Percentiles rank a stretch among this genome's conserved stretches.
phyloP scores from a whole-genome alignment of 2,888 invertebrate species.

The Pseudococcus viburni region DNA sequence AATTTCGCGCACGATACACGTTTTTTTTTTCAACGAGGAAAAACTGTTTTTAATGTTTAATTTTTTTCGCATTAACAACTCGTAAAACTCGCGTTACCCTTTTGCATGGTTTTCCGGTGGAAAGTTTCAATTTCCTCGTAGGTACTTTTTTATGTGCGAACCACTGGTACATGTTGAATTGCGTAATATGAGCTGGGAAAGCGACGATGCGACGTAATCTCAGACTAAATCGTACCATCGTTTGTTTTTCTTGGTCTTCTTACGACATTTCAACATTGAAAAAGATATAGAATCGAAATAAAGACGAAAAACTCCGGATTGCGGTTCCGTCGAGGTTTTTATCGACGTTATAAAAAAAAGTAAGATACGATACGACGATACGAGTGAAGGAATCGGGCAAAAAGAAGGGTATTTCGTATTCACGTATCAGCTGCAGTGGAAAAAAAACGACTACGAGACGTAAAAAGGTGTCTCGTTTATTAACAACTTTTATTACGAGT shows the following conservation, averaged over 20 bases:
- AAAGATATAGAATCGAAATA: background rate
- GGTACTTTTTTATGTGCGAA: background rate
- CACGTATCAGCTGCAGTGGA: background rate
- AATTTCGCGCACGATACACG: background rate
- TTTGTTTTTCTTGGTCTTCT: background rate
- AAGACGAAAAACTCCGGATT: background rate
- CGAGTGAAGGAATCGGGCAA: background rate
- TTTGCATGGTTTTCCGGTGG: background rate
- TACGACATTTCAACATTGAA: background rate
- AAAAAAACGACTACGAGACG: background rate
- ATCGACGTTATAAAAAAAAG: background rate
- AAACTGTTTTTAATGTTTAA: background rate
- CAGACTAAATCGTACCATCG: background rate
- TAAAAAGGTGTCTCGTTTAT: constrained; percentile 13
- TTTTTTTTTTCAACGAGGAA: background rate
- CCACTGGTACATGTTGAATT: background rate
- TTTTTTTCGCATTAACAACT: background rate
- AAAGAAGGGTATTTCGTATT: background rate
- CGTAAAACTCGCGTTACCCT: background rate
- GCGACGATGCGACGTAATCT: background rate
- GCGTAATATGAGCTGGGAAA: no score
- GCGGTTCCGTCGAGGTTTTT: background rate
- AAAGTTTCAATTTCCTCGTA: background rate
- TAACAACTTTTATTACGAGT: background rate
- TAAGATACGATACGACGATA: background rate